Base-by-base conservation (phyloP, 2,113 vertebrate genomes). In the Furnarius figulus region DNA sequence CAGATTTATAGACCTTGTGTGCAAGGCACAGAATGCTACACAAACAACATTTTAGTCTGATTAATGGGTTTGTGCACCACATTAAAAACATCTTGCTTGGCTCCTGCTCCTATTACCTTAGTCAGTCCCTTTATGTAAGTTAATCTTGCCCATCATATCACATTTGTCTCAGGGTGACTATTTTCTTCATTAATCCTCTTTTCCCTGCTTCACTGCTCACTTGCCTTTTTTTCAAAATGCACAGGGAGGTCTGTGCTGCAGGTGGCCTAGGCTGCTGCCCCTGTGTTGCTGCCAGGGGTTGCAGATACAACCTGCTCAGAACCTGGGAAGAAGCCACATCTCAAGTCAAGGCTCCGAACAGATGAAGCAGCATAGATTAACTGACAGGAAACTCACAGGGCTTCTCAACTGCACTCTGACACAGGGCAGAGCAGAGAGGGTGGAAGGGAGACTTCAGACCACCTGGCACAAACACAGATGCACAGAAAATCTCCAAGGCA, bases 51-150 rank as follows among this genome's bases (percentile, higher is more conserved):
- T 94, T 93, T 87, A 63, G 49, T 55, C 85, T 84, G 93, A 95
- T 96, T 85, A 90, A 89, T 95, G 46, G 39, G 68, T 93, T 95
- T 95, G 46, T 93, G 90, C 31, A 85, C 46, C 62, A 86, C n/a
- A 86, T 95, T 96, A 91, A 80, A 89, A 87, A 95, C 33, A 55
- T 28, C 61, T 88, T 80, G 62, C 87, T 89, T 84, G 35, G 42
- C 65, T 94, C 27, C 28, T 49, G 31, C 58, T 87, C 85, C 55
- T 90, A 24, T 81, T 97, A 93, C 61, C 72, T 90, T 62, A 75
- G 31, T 85, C 70, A 74, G 28, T 85, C 80, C 50, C 87, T 91
- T 92, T 88, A 95, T 27, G 6, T 42, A 85, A 91, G 47, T 85
- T 96, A 94, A 96, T 97, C 80, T 94, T 70, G 50, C 58, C 76